phyloP scores from a whole-genome alignment of 1,140 invertebrate genomes.

The Drosophila sucinea region DNA sequence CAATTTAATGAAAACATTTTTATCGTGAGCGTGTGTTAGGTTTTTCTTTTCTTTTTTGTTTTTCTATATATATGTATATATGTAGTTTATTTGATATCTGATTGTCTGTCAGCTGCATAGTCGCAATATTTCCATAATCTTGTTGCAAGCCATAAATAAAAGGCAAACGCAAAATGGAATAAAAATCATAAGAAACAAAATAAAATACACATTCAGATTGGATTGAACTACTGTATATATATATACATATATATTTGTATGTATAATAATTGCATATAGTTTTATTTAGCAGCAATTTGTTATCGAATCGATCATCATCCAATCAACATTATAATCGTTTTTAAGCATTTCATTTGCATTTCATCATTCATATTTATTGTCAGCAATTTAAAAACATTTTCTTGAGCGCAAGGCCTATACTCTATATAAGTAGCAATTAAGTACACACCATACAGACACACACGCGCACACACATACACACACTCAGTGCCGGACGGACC shows the following conservation, averaged over 20 bases:
- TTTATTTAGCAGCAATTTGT: conserved; percentile 3
- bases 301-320: not conserved
- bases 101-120: conserved; percentile 77
- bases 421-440: not conserved
- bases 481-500: conserved; percentile 8
- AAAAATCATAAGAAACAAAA: conserved; percentile 33
- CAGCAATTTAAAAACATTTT: conserved; percentile 34
- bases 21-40: conserved; percentile 17
- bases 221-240: not conserved
- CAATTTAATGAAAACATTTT: conserved; percentile 12
- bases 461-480: not conserved
- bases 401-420: conserved; percentile 29
- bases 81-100: conserved; percentile 65
- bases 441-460: not conserved
- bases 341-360: conserved; percentile 5
- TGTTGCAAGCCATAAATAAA: conserved; percentile 38
- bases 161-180: conserved; percentile 44
- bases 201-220: conserved; percentile 20
- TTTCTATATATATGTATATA: not conserved
- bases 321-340: not conserved
- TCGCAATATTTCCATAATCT: not conserved
- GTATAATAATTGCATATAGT: conserved; percentile 13
- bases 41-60: not conserved
- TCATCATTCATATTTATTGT: conserved; percentile 1
- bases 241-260: no score